Base-by-base conservation (phyloP, 35 echinoderm and acorn worm genomes). In the Eucidaris tribuloides region DNA sequence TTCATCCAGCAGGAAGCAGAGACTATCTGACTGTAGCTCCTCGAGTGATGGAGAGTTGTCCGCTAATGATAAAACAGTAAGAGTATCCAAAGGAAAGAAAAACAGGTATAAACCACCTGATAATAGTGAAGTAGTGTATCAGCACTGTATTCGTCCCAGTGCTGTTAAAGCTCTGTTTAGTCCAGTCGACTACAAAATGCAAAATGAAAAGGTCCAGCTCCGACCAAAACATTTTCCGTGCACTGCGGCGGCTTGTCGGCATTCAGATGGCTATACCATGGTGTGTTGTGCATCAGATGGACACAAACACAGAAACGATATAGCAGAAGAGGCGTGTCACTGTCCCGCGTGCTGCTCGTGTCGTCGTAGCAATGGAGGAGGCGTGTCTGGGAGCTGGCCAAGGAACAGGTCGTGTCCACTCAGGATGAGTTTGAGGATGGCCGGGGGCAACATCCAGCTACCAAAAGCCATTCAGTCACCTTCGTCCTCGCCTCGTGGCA, bases 331-430 rank as follows among this genome's bases (percentile, higher is more conserved):
- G 35, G 38, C 2, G 19, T 99, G 96, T 80, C 96, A 99, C 72
- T 99, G 96, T 74, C 96, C 96, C 25, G 81, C 91, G 28, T 99
- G 96, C 56, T 99, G 96, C 62, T 93, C 66, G 27, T 99, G 96
- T 84, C 86, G 91, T 17, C 78, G 83, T 29, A 91, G 82, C 22
- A 86, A 72, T 54, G 79, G 64, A 41, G 68, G 77, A 3, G 36
- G 66, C 23, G 83, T 48, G 20, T 92, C 86, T 62, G 89, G 77
- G 32, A 99, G 96, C 62, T 99, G 96, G 96, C 96, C 96, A 17
- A 65, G 96, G 17, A 99, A 99, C 42, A 78, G 88, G 15, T 79
- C 92, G 32, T 99, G 96, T 64, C 96, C 96, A 4, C 62, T 99
- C 32, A 84, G 89, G 42, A 79, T 92, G 78, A 88, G 62, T 79